Conservation (phyloP, 2,797 vertebrate species). For the Syngnathus acus region DNA sequence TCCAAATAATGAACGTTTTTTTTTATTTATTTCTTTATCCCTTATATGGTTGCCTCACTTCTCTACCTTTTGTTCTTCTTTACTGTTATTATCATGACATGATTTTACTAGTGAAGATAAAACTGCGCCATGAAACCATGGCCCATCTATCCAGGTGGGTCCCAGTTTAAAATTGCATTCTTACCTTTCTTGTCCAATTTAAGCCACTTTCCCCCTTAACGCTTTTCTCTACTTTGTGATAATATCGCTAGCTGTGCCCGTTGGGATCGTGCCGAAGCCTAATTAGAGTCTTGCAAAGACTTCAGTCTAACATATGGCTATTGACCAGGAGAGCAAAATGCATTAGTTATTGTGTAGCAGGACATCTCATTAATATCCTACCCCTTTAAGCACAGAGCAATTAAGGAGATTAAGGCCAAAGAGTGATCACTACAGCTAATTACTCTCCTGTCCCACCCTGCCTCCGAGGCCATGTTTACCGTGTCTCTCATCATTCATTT, state of each 20-base stretch:
- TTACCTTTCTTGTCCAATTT: neutral
- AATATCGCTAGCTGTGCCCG: conserved; percentile 40
- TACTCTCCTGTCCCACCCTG: conserved; percentile 12
- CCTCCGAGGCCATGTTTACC: neutral
- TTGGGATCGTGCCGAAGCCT: conserved; percentile 41
- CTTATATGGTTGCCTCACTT: neutral
- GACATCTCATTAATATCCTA: conserved; percentile 51
- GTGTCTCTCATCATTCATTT: conserved; percentile 3
- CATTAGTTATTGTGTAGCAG: conserved; percentile 55
- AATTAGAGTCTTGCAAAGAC: conserved; percentile 63
- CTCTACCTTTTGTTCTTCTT: neutral
- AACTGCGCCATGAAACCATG: neutral
- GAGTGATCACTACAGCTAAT: conserved; percentile 30
- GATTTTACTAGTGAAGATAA: neutral
- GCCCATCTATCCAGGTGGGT: neutral
- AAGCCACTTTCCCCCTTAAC: conserved; percentile 1
- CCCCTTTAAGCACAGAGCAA: conserved; percentile 40
- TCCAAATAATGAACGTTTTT: neutral
- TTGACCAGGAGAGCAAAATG: conserved; percentile 58
- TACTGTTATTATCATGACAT: neutral
- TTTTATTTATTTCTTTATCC: neutral
- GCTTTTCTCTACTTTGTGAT: conserved; percentile 18
- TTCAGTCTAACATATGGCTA: conserved; percentile 57
- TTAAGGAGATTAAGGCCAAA: conserved; percentile 40
- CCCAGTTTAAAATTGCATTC: neutral